Conservation (phyloP, 2,113 vertebrate species). For the Chloropsis hardwickii region DNA sequence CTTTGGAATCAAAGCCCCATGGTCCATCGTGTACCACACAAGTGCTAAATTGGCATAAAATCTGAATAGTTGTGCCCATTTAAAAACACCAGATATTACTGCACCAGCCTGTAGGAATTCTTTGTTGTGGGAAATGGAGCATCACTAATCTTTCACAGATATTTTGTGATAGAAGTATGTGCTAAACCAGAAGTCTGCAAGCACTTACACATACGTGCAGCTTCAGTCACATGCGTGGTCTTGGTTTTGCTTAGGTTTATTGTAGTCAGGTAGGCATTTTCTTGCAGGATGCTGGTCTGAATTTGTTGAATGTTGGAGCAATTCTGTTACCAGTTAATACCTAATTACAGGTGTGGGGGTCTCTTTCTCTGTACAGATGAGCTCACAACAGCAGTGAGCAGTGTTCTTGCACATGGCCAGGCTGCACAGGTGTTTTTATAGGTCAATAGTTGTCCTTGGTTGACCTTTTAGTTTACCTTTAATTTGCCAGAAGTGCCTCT, state of each 20-base stretch:
- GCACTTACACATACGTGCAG: background rate
- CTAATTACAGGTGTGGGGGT: background rate
- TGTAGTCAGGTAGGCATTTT: background rate
- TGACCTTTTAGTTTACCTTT: conserved; percentile 1
- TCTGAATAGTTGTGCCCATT: background rate
- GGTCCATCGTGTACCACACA: background rate
- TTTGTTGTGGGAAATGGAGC: background rate
- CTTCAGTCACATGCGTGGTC: background rate
- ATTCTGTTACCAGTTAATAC: background rate
- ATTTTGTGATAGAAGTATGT: background rate
- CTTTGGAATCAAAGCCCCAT: background rate
- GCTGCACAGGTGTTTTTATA: background rate
- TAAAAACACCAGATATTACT: background rate
- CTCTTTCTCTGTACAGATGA: background rate
- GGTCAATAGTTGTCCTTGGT: background rate
- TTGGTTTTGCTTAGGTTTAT: background rate
- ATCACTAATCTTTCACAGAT: background rate
- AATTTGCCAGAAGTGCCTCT: background rate
- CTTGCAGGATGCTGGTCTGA: background rate
- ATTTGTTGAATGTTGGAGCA: background rate
- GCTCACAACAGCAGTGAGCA: background rate
- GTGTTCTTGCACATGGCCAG: background rate
- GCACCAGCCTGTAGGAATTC: background rate
- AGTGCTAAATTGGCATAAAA: background rate
- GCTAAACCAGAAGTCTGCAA: background rate